phyloP scores from a whole-genome alignment of 2,797 vertebrate genomes.

The Falco peregrinus region DNA sequence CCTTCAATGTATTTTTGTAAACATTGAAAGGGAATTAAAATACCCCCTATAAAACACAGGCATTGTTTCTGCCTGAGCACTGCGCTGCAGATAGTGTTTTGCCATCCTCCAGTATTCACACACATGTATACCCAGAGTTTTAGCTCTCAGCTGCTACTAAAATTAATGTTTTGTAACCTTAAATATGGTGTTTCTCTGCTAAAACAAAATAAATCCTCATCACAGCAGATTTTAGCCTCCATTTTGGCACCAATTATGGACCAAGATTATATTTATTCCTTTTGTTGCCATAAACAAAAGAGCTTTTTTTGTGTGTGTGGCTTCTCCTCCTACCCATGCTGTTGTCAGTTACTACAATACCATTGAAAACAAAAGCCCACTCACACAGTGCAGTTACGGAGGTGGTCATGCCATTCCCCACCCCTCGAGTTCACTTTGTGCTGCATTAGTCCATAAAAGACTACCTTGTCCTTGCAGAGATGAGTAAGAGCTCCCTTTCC shows the following conservation, averaged over 20 bases:
- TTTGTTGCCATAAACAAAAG: background rate
- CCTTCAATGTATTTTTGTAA: background rate
- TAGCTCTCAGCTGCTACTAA: background rate
- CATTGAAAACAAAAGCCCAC: background rate
- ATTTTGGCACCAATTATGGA: background rate
- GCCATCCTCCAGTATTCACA: background rate
- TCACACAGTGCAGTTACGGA: background rate
- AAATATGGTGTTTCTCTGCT: background rate
- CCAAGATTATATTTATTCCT: background rate
- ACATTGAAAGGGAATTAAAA: background rate
- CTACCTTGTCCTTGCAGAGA: background rate
- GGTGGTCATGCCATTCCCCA: background rate
- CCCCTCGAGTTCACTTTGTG: background rate
- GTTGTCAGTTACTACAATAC: background rate
- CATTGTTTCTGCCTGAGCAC: background rate
- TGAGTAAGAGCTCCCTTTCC: background rate
- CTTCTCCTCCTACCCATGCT: background rate
- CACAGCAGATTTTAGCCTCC: background rate
- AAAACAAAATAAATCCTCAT: background rate
- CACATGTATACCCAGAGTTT: background rate
- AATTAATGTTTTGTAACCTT: background rate
- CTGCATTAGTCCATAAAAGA: background rate
- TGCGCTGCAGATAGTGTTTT: background rate
- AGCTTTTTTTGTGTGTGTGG: background rate
- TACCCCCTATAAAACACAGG: background rate